Conservation (phyloP, 2,113 vertebrate species). For the Perccottus glenii region DNA sequence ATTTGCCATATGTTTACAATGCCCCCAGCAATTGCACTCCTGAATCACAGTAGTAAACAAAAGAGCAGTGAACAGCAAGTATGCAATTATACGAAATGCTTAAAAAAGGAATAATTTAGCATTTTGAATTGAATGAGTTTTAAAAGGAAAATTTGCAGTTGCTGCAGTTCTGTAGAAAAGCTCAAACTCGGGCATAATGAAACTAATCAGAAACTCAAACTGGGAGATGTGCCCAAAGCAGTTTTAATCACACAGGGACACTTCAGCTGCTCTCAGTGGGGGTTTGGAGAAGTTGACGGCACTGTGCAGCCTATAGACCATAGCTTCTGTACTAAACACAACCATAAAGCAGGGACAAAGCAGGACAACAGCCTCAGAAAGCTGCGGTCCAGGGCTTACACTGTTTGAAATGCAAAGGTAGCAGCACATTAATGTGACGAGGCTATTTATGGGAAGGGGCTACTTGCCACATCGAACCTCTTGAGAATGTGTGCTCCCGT, state of each 20-base stretch:
- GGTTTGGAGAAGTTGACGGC: slow-evolving; percentile 17
- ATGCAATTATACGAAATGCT: neutral
- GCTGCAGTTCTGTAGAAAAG: slow-evolving; percentile 46
- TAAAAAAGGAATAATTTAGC: slow-evolving; percentile 10
- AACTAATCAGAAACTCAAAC: slow-evolving; percentile 66
- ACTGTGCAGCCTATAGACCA: slow-evolving; percentile 16
- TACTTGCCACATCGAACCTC: slow-evolving; percentile 86
- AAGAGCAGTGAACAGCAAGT: neutral
- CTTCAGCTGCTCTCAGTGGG: slow-evolving; percentile 40
- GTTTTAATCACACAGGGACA: slow-evolving; percentile 53
- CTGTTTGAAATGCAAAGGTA: slow-evolving; percentile 77
- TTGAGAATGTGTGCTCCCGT: slow-evolving; percentile 78
- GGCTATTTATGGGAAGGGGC: slow-evolving; percentile 64
- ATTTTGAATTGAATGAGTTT: slow-evolving; percentile 43
- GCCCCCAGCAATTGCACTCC: slow-evolving; percentile 35
- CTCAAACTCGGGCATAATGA: slow-evolving; percentile 51
- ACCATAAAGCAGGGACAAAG: slow-evolving; percentile 8
- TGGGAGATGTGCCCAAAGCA: slow-evolving; percentile 53
- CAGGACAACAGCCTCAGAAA: slow-evolving; percentile 57
- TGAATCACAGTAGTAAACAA: slow-evolving; percentile 22
- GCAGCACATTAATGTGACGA: slow-evolving; percentile 70
- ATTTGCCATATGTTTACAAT: slow-evolving; percentile 58
- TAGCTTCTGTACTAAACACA: slow-evolving; percentile 1
- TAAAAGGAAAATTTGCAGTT: slow-evolving; percentile 44
- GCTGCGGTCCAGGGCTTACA: slow-evolving; percentile 58